These are phyloP conservation scores for Ceratina japonica DNA, from an alignment of 1,140 invertebrate genomes.

Conservation along the genomic window DNA sequence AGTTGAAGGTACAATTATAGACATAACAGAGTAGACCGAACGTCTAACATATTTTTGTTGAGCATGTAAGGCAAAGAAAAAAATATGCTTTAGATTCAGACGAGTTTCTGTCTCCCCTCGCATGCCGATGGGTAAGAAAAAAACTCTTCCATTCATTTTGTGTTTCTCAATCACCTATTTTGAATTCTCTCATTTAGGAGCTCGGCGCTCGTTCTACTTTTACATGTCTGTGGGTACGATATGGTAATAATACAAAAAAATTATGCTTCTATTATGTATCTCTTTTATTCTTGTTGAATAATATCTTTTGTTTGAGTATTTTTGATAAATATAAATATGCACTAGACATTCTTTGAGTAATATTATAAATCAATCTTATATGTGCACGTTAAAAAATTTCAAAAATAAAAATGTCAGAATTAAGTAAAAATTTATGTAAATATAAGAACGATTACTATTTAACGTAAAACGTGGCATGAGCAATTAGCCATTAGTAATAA, in stretches of 20 bases:
- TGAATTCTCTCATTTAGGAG: too few relatives aligned
- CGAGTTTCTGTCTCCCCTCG: not conserved
- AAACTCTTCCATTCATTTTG: too few relatives aligned
- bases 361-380: slow-evolving; percentile 12
- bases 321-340: slow-evolving; percentile 35
- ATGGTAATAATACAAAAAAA: not conserved
- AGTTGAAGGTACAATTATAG: too few relatives aligned
- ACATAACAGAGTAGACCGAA: too few relatives aligned
- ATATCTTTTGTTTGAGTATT: not conserved
- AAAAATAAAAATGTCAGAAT: not conserved
- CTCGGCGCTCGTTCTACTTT: too few relatives aligned
- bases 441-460: slow-evolving; percentile 27
- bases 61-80: too few relatives aligned
- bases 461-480: not conserved
- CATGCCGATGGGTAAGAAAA: too few relatives aligned
- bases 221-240: too few relatives aligned
- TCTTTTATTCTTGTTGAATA: slow-evolving; percentile 28
- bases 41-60: too few relatives aligned
- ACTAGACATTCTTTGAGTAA: slow-evolving; percentile 20
- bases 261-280: slow-evolving; percentile 9
- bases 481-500: not conserved
- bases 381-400: not conserved
- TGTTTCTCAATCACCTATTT: too few relatives aligned
- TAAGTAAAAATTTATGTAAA: slow-evolving; percentile 37
- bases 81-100: not conserved